Conservation (phyloP, 2,797 vertebrate species). For the Phalloptychus januarius region DNA sequence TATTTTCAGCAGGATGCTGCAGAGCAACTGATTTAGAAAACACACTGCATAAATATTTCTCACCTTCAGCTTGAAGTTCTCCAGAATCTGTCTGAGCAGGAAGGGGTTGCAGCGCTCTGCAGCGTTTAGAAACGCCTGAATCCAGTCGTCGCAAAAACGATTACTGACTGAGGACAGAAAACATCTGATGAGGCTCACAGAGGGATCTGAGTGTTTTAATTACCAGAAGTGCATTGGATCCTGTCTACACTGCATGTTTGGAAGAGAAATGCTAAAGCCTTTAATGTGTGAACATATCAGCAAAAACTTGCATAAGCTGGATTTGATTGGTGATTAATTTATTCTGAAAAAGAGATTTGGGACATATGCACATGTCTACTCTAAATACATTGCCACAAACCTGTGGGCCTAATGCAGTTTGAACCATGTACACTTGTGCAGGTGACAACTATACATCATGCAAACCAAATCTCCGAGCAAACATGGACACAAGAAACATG, state of each 20-base stretch:
- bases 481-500: neutral
- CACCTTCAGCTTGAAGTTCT: slow-evolving; percentile 99
- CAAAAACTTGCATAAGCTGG: neutral
- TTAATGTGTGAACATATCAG: neutral
- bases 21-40: neutral
- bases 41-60: neutral
- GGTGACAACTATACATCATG: neutral
- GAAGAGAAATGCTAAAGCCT: neutral
- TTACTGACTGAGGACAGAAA: slow-evolving; percentile 85
- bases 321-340: neutral
- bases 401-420: neutral
- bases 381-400: neutral
- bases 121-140: slow-evolving; percentile 90
- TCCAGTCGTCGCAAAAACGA: slow-evolving; percentile 96
- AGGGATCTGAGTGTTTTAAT: neutral
- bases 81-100: slow-evolving; percentile 93
- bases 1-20: neutral
- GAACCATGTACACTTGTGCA: neutral
- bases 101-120: slow-evolving; percentile 92
- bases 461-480: neutral
- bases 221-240: neutral
- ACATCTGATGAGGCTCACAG: neutral
- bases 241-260: neutral
- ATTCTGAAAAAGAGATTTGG: neutral
- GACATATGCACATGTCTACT: neutral